Evolutionary conservation across 1,140 invertebrate species (phyloP), one percentile per base, ranked within the genome.

Genomic region (Solenopsis invicta): DNA sequence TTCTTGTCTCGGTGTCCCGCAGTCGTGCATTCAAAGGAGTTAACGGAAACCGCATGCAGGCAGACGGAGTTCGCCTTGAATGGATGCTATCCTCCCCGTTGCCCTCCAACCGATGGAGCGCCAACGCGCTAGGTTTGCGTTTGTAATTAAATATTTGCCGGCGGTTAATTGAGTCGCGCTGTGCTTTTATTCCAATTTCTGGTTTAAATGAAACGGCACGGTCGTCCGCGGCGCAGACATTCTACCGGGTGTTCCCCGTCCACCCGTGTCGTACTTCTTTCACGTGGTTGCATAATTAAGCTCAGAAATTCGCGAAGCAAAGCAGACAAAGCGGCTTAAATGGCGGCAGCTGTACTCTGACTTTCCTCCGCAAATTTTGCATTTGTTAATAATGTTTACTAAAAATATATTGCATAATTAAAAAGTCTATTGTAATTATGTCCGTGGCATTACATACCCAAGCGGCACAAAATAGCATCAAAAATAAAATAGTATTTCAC

Each of bases 111-210:
- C 88, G 88, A 90, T 86, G 89, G 81, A 86, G 72, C 52, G 62
- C 85, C 78, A 87, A 89, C 87, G 50, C 64, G 56, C 75, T 67
- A 87, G 87, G 88, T 91, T 90, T 90, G 90, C 87, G 87, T 91
- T 91, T 88, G 90, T 91, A 91, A 91, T 91, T 90, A 91, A 91
- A 91, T 91, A 91, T 91, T 91, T 90, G 90, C 89, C 84, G 74
- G 87, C 67, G 90, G 90, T 91, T 91, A 91, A 91, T 91, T 91
- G 90, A 90, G 90, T 90, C 87, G 87, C 89, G 82, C 87, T 91
- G 87, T 87, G 84, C 89, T 91, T 88, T 91, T 90, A 91, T 91
- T 90, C 89, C 90, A 90, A 91, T 91, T 90, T 87, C 90, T 75
- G 59, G 72, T 59, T 88, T 85, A 90, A 91, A 91, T 90, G 89